These are phyloP conservation scores for Hoplostethus atlanticus DNA, from an alignment of 2,797 vertebrate genomes.

Conservation along the genomic window DNA sequence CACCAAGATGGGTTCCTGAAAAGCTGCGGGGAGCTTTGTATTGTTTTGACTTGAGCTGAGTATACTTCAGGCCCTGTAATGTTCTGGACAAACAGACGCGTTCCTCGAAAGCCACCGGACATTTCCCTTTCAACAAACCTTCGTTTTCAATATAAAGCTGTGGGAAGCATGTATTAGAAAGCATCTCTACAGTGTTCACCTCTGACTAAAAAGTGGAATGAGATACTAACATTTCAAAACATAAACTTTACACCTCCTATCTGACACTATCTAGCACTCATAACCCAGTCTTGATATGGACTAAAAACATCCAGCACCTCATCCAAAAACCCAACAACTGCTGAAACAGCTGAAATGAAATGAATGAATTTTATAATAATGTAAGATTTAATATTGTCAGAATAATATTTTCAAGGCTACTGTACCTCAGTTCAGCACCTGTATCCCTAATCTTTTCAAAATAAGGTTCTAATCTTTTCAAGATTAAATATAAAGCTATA, in stretches of 20 bases:
- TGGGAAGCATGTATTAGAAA: conserved; percentile 12
- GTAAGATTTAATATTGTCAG: background rate
- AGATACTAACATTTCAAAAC: background rate
- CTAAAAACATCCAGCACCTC: background rate
- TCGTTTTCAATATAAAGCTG: conserved; percentile 9
- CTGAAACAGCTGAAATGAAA: background rate
- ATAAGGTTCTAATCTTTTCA: background rate
- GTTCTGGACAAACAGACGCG: conserved; percentile 30
- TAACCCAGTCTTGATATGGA: background rate
- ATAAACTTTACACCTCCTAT: background rate
- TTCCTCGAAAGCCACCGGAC: conserved; percentile 34
- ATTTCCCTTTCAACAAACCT: conserved; percentile 7
- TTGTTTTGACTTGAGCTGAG: conserved; percentile 35
- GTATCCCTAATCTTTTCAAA: background rate
- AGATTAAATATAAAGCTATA: background rate
- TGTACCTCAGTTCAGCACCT: background rate
- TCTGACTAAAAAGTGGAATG: background rate
- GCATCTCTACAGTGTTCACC: background rate
- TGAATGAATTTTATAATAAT: background rate
- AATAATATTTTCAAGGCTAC: conserved; percentile 5
- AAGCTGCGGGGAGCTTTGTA: conserved; percentile 40
- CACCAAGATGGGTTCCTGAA: conserved; percentile 50
- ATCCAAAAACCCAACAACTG: background rate
- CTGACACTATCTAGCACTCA: background rate
- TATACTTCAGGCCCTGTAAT: conserved; percentile 28